Conservation (phyloP, 2,113 vertebrate genomes). For the Nymphicus hollandicus region DNA sequence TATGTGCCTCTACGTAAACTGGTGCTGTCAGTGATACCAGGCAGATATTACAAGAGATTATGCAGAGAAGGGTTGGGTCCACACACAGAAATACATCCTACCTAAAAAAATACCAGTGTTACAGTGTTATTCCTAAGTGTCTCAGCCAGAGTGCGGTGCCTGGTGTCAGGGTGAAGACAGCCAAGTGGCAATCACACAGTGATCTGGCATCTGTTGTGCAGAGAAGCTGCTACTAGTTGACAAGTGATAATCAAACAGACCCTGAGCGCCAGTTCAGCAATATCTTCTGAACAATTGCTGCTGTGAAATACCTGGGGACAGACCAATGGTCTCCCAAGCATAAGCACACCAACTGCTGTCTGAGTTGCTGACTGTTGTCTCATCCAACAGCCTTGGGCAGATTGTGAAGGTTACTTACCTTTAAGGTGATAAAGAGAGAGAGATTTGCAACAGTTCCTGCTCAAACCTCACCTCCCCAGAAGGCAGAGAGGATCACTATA, state of each 20-base stretch:
- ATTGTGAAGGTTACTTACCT: fast-evolving
- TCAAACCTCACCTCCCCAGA: not conserved
- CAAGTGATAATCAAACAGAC: not conserved
- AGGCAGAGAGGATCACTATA: not conserved
- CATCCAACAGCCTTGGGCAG: not conserved
- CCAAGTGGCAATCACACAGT: not conserved
- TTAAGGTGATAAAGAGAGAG: not conserved
- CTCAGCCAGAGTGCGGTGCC: not conserved
- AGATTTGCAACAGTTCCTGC: not conserved
- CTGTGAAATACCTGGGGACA: not conserved
- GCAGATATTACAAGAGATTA: not conserved
- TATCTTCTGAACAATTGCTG: not conserved
- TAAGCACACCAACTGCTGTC: too few relatives aligned
- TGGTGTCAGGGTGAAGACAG: not conserved
- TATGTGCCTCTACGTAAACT: not conserved
- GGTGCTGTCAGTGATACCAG: not conserved
- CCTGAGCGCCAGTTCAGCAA: not conserved
- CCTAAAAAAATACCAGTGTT: not conserved
- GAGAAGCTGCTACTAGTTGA: not conserved
- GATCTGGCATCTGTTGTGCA: too few relatives aligned
- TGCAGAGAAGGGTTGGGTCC: not conserved
- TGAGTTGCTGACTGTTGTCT: too few relatives aligned
- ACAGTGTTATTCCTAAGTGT: not conserved
- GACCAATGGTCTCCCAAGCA: too few relatives aligned
- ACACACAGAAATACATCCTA: not conserved